Evolutionary conservation across 2,888 invertebrate species (phyloP), one percentile per base, ranked within the genome.

Genomic region (Dryobotodes eremita): DNA sequence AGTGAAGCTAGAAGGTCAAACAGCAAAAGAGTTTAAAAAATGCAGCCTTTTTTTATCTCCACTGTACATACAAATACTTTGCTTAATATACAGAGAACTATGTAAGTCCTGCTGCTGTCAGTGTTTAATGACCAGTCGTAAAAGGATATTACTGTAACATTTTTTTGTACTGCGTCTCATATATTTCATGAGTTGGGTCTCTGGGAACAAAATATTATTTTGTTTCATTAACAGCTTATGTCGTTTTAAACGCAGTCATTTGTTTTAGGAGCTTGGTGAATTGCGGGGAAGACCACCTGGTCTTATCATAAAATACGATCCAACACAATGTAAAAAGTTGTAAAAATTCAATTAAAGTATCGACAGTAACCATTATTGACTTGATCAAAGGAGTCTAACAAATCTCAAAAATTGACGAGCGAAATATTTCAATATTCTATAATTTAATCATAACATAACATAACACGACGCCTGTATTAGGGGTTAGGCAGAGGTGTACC

Each of bases 61-160:
- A 26, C 17, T 26, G 20, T 53, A 46, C 42, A 68, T 17, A 50
- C 61, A 57, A 73, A 69, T 78, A 86, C 84, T 89, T 89, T 83
- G 79, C 88, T 61, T 70, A 80, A 77, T 79, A 87, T 66, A 82
- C 75, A 76, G 80, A 79, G 79, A 80, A 83, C 79, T 62, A 75
- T 83, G 82, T 86, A 86, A 89, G 85, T 86, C 84, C 89, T 93
- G 91, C 79, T 83, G 85, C 86, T 92, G 93, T 93, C 93, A 92
- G 92, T 93, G 93, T 93, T 94, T 94, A 94, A 94, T 93, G 92
- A 89, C 86, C 87, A 84, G 84, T 91, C 93, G 91, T 93, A 94
- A 94, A 93, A 89, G 89, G 87, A 89, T 91, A 93, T 92, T 92
- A 91, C 88, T 83, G 90, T 92, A 90, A 89, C 84, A 90, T 92